These are phyloP conservation scores for Trachelus iudaicus DNA, from an alignment of 2,888 invertebrate species.

Conservation along the genomic window DNA sequence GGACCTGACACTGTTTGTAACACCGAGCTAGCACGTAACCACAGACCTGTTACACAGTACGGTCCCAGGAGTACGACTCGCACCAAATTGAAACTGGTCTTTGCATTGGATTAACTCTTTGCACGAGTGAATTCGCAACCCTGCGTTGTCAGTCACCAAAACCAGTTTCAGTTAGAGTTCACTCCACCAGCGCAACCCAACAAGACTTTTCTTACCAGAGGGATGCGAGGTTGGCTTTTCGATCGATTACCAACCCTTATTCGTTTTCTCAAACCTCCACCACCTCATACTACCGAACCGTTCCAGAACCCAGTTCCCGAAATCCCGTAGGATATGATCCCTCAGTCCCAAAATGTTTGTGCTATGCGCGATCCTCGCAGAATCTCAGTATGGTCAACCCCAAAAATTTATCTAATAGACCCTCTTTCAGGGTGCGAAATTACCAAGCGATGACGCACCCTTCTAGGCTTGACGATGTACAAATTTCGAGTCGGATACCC, in stretches of 20 bases:
- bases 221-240: background rate
- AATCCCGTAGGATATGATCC: background rate
- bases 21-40: slow-evolving; percentile 35
- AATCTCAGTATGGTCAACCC: slow-evolving; percentile 33
- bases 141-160: slow-evolving; percentile 19
- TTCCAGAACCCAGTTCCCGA: background rate
- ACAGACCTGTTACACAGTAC: slow-evolving; percentile 30
- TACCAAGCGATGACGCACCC: slow-evolving; percentile 31
- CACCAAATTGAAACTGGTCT: slow-evolving; percentile 60
- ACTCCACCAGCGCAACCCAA: background rate
- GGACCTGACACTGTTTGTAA: slow-evolving; percentile 37
- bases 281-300: slow-evolving; percentile 2
- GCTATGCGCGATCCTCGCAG: slow-evolving; percentile 25
- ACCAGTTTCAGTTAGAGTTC: background rate
- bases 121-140: slow-evolving; percentile 32
- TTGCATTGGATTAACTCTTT: slow-evolving; percentile 59
- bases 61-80: slow-evolving; percentile 48
- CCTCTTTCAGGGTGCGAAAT: slow-evolving; percentile 38
- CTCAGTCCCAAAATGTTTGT: slow-evolving; percentile 26
- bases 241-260: background rate
- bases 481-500: background rate
- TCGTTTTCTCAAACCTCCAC: background rate
- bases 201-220: background rate
- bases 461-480: background rate
- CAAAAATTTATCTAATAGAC: slow-evolving; percentile 47